Evolutionary conservation across 2,888 invertebrate species (phyloP).

Genomic region (Hedychridium roseum): DNA sequence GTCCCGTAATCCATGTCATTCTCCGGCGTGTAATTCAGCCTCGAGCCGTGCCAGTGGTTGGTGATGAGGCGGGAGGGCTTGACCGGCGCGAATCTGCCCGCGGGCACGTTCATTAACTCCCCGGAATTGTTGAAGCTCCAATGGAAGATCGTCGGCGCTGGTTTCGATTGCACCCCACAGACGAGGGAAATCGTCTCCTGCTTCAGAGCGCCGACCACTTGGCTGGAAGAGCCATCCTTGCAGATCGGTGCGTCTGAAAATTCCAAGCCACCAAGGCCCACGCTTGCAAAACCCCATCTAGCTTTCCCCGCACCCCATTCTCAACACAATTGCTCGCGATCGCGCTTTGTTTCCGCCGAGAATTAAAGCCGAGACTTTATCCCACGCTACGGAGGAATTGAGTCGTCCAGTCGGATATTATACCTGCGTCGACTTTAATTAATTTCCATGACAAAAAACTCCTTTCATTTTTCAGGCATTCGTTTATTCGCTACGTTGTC

Average conservation of each 20-base stretch:
- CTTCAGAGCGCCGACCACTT: slow-evolving; percentile 85
- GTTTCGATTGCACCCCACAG: slow-evolving; percentile 88
- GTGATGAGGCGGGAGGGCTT: slow-evolving; percentile 51
- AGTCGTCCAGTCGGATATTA: too few species aligned
- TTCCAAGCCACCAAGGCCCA: too few species aligned
- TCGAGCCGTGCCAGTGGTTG: slow-evolving; percentile 72
- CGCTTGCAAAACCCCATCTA: not conserved
- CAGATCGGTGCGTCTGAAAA: slow-evolving; percentile 53
- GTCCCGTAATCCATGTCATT: slow-evolving; percentile 91
- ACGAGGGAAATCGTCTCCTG: slow-evolving; percentile 85
- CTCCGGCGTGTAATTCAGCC: slow-evolving; percentile 84
- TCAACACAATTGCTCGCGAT: not conserved
- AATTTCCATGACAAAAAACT: too few species aligned
- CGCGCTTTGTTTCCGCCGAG: not conserved
- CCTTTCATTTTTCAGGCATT: too few species aligned
- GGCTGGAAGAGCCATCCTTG: slow-evolving; percentile 73
- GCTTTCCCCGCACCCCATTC: too few species aligned
- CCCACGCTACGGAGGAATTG: too few species aligned
- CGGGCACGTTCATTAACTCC: slow-evolving; percentile 80
- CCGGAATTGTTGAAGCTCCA: slow-evolving; percentile 95
- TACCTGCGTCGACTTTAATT: too few species aligned
- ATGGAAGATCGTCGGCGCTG: slow-evolving; percentile 82
- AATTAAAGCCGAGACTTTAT: slow-evolving; percentile 3
- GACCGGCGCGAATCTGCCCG: slow-evolving; percentile 67
- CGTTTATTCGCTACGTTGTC: too few species aligned